Percentiles rank a stretch among this genome's conserved stretches.
Conservation (phyloP, 2,888 invertebrate genomes). For the Acanthosepion pharaonis region DNA sequence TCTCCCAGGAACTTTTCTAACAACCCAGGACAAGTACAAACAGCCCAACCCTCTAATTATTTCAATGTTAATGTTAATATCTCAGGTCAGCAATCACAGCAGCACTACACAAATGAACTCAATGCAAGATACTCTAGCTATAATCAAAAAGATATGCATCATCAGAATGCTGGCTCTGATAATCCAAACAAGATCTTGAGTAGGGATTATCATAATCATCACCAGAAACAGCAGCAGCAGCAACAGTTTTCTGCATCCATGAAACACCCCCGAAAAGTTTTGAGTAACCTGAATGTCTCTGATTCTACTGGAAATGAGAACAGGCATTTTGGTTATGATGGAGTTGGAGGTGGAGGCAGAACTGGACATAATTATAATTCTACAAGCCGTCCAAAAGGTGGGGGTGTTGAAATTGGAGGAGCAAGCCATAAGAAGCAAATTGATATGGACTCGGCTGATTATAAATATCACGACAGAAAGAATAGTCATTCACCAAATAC, state of each 20-base stretch:
- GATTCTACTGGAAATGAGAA: not conserved
- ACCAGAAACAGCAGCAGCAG: constrained; percentile 18
- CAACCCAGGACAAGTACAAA: not conserved
- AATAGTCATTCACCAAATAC: not conserved
- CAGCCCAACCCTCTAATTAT: not conserved
- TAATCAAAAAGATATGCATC: constrained; percentile 41
- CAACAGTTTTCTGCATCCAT: constrained; percentile 25
- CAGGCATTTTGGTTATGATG: constrained; percentile 24
- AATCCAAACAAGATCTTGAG: constrained; percentile 39
- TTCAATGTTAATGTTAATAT: not conserved
- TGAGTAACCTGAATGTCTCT: not conserved
- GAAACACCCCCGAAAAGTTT: not conserved
- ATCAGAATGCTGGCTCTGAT: not conserved
- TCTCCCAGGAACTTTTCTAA: not conserved
- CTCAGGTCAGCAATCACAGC: constrained; percentile 37
- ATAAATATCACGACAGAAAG: not conserved
- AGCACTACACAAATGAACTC: constrained; percentile 44
- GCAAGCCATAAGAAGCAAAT: not conserved
- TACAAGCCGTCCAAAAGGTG: constrained; percentile 33
- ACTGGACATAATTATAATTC: constrained; percentile 2
- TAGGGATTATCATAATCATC: constrained; percentile 35
- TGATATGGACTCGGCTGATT: not conserved
- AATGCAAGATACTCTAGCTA: not conserved
- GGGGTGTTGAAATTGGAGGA: not conserved
- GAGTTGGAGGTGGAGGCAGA: not conserved